These are phyloP conservation scores for Dryobotodes eremita DNA, from an alignment of 2,888 invertebrate genomes.

Conservation along the genomic window DNA sequence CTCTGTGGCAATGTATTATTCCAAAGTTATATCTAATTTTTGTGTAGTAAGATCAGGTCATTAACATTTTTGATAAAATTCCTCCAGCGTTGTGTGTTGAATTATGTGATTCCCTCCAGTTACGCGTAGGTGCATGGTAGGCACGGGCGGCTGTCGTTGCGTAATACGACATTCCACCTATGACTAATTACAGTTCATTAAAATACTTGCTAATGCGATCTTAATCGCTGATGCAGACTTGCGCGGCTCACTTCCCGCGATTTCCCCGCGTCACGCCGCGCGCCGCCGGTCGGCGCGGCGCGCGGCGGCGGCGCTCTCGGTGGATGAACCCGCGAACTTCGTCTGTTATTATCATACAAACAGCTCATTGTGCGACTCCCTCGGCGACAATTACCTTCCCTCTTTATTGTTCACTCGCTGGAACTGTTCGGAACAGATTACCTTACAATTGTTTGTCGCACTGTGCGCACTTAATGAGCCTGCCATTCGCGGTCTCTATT, in stretches of 20 bases:
- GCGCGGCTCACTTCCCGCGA: conserved; percentile 54
- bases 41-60: conserved; percentile 59
- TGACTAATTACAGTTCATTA: conserved; percentile 74
- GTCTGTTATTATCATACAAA: conserved; percentile 61
- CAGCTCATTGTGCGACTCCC: conserved; percentile 65
- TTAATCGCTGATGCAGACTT: conserved; percentile 50
- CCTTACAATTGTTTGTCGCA: conserved; percentile 61
- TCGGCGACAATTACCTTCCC: conserved; percentile 66
- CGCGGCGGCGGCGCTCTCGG: neutral
- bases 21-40: conserved; percentile 55
- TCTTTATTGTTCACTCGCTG: conserved; percentile 66
- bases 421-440: conserved; percentile 61
- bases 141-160: conserved; percentile 42
- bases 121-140: conserved; percentile 7
- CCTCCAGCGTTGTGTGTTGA: conserved; percentile 39
- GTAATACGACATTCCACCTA: conserved; percentile 58
- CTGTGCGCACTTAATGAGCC: conserved; percentile 64
- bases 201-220: conserved; percentile 74
- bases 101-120: conserved; percentile 53
- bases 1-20: conserved; percentile 60
- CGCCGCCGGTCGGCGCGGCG: too few relatives aligned
- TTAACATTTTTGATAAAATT: conserved; percentile 69
- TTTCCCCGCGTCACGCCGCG: conserved; percentile 29
- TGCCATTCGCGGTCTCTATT: conserved; percentile 59
- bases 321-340: conserved; percentile 41